These are phyloP conservation scores for Phlogophora meticulosa DNA, from an alignment of 2,888 invertebrate genomes.

Conservation along the genomic window DNA sequence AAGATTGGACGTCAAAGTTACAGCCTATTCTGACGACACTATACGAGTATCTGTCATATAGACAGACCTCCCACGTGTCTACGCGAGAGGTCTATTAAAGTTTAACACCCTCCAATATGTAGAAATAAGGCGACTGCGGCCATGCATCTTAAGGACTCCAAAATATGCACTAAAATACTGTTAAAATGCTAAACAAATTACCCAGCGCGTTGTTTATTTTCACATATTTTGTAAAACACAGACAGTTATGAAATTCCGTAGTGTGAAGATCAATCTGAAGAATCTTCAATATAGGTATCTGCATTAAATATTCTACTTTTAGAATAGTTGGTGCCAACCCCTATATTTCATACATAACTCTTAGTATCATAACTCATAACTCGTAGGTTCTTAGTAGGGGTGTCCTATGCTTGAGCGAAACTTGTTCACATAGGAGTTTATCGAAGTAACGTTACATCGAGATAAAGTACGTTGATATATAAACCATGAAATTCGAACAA, in stretches of 20 bases:
- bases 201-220: not conserved
- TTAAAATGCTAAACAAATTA: not conserved
- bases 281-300: not conserved
- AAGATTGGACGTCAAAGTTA: conserved; percentile 13
- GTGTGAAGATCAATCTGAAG: not conserved
- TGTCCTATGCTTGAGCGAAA: too few species aligned
- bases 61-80: not conserved
- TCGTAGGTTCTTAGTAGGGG: too few species aligned
- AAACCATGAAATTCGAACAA: too few species aligned
- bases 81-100: conserved; percentile 8
- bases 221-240: not conserved
- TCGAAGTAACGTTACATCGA: too few species aligned
- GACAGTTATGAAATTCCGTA: too few species aligned
- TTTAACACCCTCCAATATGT: conserved; percentile 10
- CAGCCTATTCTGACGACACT: not conserved
- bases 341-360: too few species aligned
- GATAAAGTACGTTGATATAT: too few species aligned
- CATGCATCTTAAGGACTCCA: not conserved
- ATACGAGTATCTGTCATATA: too few species aligned
- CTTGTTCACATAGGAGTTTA: too few species aligned
- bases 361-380: too few species aligned
- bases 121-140: not conserved
- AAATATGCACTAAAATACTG: not conserved
- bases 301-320: too few species aligned
- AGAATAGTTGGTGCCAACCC: too few species aligned